phyloP scores from a whole-genome alignment of 2,113 vertebrate genomes.

The Actenoides lindsayi region DNA sequence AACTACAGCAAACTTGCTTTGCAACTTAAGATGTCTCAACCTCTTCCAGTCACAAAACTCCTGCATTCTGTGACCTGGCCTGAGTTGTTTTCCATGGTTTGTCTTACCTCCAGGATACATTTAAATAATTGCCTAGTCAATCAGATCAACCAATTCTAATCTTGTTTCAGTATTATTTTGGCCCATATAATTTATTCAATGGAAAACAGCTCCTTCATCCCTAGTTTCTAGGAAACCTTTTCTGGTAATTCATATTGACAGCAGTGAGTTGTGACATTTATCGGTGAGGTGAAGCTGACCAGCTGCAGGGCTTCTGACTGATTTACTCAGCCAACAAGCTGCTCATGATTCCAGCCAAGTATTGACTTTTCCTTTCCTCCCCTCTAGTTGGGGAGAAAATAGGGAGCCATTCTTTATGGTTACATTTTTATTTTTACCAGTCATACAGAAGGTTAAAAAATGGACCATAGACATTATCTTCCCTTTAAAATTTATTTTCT shows the following conservation, averaged over 20 bases:
- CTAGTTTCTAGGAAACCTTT: conserved; percentile 33
- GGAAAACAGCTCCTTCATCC: not conserved
- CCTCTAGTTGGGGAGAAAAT: not conserved
- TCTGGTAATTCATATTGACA: conserved; percentile 65
- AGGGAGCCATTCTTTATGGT: not conserved
- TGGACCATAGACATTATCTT: not conserved
- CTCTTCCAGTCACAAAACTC: not conserved
- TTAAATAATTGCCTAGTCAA: conserved; percentile 17
- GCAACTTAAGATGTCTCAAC: not conserved
- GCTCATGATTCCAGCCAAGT: conserved; percentile 16
- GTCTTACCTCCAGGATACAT: not conserved
- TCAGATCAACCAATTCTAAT: not conserved
- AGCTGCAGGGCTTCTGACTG: conserved; percentile 52
- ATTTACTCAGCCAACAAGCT: conserved; percentile 56
- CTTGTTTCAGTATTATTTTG: conserved; percentile 8
- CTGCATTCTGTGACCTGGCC: not conserved
- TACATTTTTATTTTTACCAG: conserved; percentile 4
- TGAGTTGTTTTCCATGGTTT: not conserved
- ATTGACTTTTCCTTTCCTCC: not conserved
- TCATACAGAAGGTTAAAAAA: not conserved
- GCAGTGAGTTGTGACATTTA: conserved; percentile 53
- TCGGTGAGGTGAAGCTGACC: conserved; percentile 52
- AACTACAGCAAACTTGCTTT: not conserved
- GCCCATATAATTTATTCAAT: conserved; percentile 6
- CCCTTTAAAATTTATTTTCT: not conserved